A percentile compares a stretch with the other conserved stretches of the same genome.
Conservation (phyloP, 2,797 vertebrate genomes). For the Bradypodion pumilum region DNA sequence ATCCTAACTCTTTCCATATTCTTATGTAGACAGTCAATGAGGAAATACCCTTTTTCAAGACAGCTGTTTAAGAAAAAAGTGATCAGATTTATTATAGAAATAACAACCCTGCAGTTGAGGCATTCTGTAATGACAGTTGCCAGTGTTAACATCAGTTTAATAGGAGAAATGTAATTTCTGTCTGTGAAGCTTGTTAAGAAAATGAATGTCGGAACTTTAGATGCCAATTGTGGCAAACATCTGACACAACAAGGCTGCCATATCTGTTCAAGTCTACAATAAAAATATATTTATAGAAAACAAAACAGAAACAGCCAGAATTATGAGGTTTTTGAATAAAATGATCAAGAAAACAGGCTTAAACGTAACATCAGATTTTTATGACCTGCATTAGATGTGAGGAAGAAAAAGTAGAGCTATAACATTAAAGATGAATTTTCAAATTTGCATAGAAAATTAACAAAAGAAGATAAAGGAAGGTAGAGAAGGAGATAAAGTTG, state of each 20-base stretch:
- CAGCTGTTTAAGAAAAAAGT: neutral
- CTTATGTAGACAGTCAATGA: neutral
- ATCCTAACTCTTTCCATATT: neutral
- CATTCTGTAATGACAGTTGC: constrained; percentile 46
- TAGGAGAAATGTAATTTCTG: constrained; percentile 51
- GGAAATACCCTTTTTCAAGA: constrained; percentile 6
- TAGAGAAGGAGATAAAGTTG: no score
- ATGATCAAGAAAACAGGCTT: constrained; percentile 37
- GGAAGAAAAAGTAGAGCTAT: neutral
- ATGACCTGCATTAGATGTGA: neutral
- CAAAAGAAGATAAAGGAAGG: no score
- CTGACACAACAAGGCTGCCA: constrained; percentile 33
- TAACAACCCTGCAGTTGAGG: neutral
- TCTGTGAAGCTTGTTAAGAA: constrained; percentile 30
- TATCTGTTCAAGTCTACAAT: constrained; percentile 34
- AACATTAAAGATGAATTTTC: neutral
- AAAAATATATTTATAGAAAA: constrained; percentile 46
- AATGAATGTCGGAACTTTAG: constrained; percentile 43
- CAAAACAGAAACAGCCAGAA: constrained; percentile 34
- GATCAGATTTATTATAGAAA: neutral
- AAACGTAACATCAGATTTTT: constrained; percentile 33
- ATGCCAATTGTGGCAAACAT: constrained; percentile 43
- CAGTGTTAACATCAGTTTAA: constrained; percentile 49
- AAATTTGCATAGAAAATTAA: neutral
- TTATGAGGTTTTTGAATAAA: constrained; percentile 42